Evolutionary conservation across 2,888 invertebrate genomes (phyloP), one percentile per base, ranked within the genome.

Genomic region (Catonia carolina): DNA sequence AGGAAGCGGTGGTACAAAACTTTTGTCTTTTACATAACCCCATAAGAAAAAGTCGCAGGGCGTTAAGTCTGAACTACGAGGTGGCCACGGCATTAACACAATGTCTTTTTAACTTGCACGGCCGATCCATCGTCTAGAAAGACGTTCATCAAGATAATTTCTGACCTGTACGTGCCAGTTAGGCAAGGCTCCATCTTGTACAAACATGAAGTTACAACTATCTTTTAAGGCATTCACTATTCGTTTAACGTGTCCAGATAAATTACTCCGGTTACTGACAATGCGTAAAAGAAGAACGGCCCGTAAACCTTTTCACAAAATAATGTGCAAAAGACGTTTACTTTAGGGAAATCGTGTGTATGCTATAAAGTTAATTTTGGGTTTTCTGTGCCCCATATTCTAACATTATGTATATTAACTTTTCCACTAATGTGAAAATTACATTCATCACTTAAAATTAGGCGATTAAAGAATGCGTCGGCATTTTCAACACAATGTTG

Each of bases 241-340:
- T 55, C 35, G 36, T 6, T 55, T 20, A 47, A 1, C 47, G 22
- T 55, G 54, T 55, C 31, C 33, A 14, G 27, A 39, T 14, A 36
- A 27, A 27, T 27, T 27, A 27, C 27, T 27, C 27, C 23, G 48
- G n/a, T n/a, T n/a, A n/a, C 39, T 14, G 39, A 39, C 23, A 36
- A 15, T 55, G 48, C 55, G 47, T 49, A 39, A 41, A 49, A 55
- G 49, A 55, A 55, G 49, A 55, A 55, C 37, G 48, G 39, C 49
- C 48, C 49, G 27, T 49, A 49, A 2, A 55, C 23, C 47, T 55
- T 55, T 55, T 55, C 33, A 17, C 33, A 33, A 33, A 49, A 27
- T 49, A 49, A 14, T 49, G 37, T 49, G 48, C 55, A 55, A 55
- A 48, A 48, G 14, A 55, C 39, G 23, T 55, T 49, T 12, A 45